Percentiles rank a stretch among this genome's conserved stretches.
phyloP scores from a whole-genome alignment of 2,113 vertebrate genomes.

The Cariama cristata region DNA sequence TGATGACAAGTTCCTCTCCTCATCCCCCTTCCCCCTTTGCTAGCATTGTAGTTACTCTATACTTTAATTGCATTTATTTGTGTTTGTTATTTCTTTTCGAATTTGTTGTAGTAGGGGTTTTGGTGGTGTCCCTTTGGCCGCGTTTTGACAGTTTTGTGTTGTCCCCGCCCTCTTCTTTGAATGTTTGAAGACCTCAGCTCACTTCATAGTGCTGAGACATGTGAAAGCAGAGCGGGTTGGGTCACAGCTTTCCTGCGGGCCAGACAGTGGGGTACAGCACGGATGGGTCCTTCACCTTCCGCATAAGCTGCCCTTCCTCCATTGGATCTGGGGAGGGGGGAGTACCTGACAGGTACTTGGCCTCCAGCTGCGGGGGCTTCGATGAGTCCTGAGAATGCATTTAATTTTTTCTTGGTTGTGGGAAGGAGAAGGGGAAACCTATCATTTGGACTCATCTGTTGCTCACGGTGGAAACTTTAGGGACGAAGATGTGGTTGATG shows the following conservation, averaged over 20 bases:
- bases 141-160: background rate
- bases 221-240: background rate
- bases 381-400: background rate
- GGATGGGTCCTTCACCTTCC: background rate
- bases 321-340: rapidly evolving
- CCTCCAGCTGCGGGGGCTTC: background rate
- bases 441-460: rapidly evolving
- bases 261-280: background rate
- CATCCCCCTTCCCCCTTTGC: background rate
- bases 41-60: background rate
- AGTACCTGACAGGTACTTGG: rapidly evolving
- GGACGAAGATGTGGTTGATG: background rate
- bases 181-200: background rate
- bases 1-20: background rate
- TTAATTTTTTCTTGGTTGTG: background rate
- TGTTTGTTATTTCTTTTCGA: background rate
- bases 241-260: rapidly evolving
- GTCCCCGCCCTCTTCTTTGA: background rate
- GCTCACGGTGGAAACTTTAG: background rate
- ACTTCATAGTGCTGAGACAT: background rate
- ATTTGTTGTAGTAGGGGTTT: background rate
- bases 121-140: background rate
- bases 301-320: background rate
- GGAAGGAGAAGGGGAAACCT: background rate
- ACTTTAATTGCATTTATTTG: conserved; percentile 6